Evolutionary conservation across 2,797 vertebrate genomes (phyloP).

Genomic region (Triplophysa yarkandensis): DNA sequence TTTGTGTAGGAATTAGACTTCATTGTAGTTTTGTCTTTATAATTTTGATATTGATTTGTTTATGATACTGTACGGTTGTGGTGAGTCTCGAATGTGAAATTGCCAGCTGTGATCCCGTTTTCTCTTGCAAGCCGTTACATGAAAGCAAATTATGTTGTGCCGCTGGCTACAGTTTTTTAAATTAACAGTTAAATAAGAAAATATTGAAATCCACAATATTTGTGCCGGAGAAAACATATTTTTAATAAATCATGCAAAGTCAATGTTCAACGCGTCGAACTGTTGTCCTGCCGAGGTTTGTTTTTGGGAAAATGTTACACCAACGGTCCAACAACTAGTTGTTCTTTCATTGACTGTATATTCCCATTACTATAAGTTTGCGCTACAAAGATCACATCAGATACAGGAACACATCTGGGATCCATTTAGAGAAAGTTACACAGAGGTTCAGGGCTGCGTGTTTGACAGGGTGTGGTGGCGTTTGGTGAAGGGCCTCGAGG

Average conservation of each 20-base stretch:
- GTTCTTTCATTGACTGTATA: not conserved
- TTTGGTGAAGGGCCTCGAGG: slow-evolving; percentile 39
- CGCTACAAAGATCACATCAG: not conserved
- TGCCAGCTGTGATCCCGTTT: not conserved
- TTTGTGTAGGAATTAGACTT: not conserved
- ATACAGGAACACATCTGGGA: not conserved
- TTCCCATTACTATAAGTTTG: not conserved
- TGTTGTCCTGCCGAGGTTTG: not conserved
- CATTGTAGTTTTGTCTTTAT: not conserved
- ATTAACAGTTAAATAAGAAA: not conserved
- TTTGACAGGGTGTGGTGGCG: slow-evolving; percentile 45
- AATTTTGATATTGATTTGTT: too few relatives aligned
- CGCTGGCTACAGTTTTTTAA: not conserved
- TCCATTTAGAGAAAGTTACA: not conserved
- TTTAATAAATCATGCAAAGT: too few relatives aligned
- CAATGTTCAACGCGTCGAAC: not conserved
- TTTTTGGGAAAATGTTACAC: not conserved
- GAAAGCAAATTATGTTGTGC: not conserved
- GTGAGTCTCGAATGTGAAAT: not conserved
- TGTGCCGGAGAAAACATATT: too few relatives aligned
- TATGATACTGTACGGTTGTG: not conserved
- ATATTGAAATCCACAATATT: not conserved
- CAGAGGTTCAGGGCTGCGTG: slow-evolving; percentile 24
- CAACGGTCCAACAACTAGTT: not conserved
- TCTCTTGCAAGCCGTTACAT: not conserved